Conservation (phyloP, 1,140 invertebrate genomes). For the Micrasema longulum region DNA sequence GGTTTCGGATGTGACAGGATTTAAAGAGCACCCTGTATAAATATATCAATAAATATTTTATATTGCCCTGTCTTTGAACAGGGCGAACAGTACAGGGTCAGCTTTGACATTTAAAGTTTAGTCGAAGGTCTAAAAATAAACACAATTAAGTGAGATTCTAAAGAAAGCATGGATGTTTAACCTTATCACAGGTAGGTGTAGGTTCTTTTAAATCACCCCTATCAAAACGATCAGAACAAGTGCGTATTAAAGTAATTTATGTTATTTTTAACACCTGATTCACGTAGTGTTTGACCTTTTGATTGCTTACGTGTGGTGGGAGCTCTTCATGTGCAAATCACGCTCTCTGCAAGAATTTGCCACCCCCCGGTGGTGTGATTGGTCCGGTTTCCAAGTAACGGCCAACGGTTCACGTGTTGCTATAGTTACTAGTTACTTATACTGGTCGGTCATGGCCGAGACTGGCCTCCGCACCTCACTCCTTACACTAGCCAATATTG, state of each 20-base stretch:
- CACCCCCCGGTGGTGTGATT: background rate
- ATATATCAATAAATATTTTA: too few relatives aligned
- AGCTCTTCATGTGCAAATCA: background rate
- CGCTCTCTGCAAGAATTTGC: background rate
- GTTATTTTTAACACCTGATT: slow-evolving; percentile 28
- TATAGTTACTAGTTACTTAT: too few relatives aligned
- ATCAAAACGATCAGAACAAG: background rate
- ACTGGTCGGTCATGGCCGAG: slow-evolving; percentile 3
- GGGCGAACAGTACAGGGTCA: too few relatives aligned
- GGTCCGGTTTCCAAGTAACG: slow-evolving; percentile 6
- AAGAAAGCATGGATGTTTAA: background rate
- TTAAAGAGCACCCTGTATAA: too few relatives aligned
- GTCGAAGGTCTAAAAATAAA: background rate
- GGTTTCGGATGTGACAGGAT: too few relatives aligned
- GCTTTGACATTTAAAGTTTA: background rate
- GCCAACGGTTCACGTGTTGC: background rate
- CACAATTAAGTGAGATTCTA: background rate
- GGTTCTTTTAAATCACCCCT: background rate
- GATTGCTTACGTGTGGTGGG: background rate
- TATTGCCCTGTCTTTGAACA: too few relatives aligned
- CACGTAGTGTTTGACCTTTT: slow-evolving; percentile 19
- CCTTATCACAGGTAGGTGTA: background rate
- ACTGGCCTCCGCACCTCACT: background rate
- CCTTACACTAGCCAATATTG: background rate
- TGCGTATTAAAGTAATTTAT: background rate